A percentile compares a stretch with the other conserved stretches of the same genome.
Conservation (phyloP, 2,113 vertebrate genomes). For the Lates calcarifer region DNA sequence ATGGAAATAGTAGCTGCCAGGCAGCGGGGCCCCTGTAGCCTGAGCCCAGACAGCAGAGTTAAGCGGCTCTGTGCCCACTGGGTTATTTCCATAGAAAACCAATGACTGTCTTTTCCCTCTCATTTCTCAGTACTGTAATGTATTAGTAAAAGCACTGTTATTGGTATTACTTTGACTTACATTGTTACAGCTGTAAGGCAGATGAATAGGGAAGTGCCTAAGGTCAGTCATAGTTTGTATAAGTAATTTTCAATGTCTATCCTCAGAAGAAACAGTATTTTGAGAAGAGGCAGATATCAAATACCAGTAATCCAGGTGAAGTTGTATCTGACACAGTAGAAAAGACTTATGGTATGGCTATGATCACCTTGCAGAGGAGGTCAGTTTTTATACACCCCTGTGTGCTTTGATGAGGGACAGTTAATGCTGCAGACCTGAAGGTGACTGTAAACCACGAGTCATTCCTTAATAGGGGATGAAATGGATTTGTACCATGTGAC, state of each 20-base stretch:
- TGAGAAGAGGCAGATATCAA: neutral
- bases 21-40: conserved; percentile 9
- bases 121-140: neutral
- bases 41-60: conserved; percentile 17
- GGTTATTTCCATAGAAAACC: conserved; percentile 24
- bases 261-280: neutral
- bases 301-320: neutral
- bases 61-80: conserved; percentile 15
- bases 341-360: neutral
- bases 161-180: conserved; percentile 3
- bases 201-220: neutral
- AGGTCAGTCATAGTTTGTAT: neutral
- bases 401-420: conserved; percentile 25
- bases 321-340: neutral
- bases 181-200: neutral
- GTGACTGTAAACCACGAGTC: conserved; percentile 57
- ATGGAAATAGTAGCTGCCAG: conserved; percentile 63
- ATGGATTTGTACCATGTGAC: conserved; percentile 68
- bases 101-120: neutral
- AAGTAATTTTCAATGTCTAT: neutral
- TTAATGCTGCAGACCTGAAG: conserved; percentile 47
- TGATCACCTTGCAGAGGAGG: neutral
- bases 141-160: neutral
- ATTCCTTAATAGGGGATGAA: conserved; percentile 64
- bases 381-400: neutral